Evolutionary conservation across 2,797 vertebrate genomes (phyloP), one percentile per base, ranked within the genome.

Genomic region (Cichlasoma orientale): DNA sequence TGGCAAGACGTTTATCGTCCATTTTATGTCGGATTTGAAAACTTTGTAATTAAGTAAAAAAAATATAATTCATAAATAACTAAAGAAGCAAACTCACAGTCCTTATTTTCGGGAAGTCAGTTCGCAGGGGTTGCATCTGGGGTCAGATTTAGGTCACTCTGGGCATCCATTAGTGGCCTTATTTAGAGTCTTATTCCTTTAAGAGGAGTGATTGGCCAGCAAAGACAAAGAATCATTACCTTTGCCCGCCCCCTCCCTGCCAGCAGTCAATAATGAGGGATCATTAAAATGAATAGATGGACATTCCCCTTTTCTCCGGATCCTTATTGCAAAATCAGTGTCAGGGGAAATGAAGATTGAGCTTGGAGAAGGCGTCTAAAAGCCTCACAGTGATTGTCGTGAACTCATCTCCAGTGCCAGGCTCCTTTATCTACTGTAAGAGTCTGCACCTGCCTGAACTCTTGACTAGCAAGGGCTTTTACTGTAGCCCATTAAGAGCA

Each of bases 251-350:
- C 93, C 94, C 93, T 93, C 95, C 89, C 93, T 93, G 91, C 92
- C 91, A 94, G 90, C 92, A 94, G 94, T 96, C 95, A 96, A 96
- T 96, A 95, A 94, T 94, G 91, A 95, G 90, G 90, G 93, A 95
- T 96, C 94, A 95, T 96, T 95, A 96, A 95, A 96, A 96, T 96
- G 94, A 96, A 95, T 95, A 96, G 95, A 95, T 95, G 94, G 94
- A 95, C 94, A 93, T 95, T 94, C 94, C 93, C 93, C 93, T 93
- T 95, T 94, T 95, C 94, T 96, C 94, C 92, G 94, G 94, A 94
- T 94, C 93, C 94, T 95, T 94, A 95, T 95, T 92, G 94, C 92
- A 94, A 94, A 94, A 95, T 95, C 94, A 95, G 94, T 95, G 95
- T 95, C 94, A 95, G 86, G 95, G 95, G 94, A 94, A 93, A 94